Evolutionary conservation across 2,113 vertebrate genomes (phyloP).

Genomic region (Corythornis cristatus): DNA sequence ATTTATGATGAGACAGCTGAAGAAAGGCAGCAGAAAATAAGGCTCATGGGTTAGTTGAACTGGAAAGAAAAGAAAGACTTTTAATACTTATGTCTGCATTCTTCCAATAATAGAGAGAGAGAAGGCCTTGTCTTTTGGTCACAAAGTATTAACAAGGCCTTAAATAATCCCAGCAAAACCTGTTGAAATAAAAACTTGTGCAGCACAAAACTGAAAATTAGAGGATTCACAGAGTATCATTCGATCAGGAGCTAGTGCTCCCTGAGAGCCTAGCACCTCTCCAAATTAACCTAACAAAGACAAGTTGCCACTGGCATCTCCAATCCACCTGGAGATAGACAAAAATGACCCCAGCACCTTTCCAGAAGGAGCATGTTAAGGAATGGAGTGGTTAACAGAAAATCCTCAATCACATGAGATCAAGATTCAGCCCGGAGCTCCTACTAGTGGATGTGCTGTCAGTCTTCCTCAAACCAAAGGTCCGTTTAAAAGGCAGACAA

Average conservation of each 20-base stretch:
- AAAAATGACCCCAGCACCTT: not conserved
- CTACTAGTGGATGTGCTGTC: not conserved
- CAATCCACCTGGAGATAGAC: not conserved
- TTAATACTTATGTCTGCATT: not conserved
- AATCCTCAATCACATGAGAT: not conserved
- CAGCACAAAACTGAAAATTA: constrained; percentile 14
- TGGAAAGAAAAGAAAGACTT: constrained; percentile 8
- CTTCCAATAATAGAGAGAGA: not conserved
- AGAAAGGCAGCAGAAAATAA: not conserved
- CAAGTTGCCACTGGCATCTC: not conserved
- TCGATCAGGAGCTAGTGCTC: not conserved
- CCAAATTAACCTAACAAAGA: not conserved
- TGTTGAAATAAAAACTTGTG: constrained; percentile 4
- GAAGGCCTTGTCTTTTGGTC: not conserved
- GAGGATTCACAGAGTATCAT: not conserved
- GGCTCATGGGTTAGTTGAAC: not conserved
- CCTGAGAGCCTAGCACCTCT: not conserved
- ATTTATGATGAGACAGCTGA: not conserved
- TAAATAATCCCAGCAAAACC: not conserved
- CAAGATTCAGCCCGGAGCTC: not conserved
- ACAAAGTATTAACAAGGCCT: not conserved
- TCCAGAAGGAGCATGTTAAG: not conserved
- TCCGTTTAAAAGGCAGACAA: constrained; percentile 42
- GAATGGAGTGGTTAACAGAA: not conserved
- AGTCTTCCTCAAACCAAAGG: not conserved